A percentile compares a stretch with the other conserved stretches of the same genome.
Evolutionary conservation across 2,888 invertebrate species (phyloP).

Genomic region (Andrena hattorfiana): DNA sequence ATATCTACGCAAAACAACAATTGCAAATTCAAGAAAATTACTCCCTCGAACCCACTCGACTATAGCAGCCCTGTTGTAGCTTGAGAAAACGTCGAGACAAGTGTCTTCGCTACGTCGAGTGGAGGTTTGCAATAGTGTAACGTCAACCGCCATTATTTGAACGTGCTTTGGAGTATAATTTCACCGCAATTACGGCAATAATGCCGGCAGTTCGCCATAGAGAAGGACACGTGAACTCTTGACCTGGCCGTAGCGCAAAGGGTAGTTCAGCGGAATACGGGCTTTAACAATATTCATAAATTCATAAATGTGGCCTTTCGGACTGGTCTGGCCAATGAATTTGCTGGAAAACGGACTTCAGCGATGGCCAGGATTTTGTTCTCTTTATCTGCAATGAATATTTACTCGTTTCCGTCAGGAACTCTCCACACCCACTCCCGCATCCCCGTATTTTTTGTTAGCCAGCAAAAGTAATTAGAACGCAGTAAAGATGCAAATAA

Average conservation of each 20-base stretch:
- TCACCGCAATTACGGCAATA: slow-evolving; percentile 34
- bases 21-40: neutral
- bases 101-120: slow-evolving; percentile 1
- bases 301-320: slow-evolving; percentile 64
- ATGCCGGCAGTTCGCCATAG: neutral
- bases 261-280: slow-evolving; percentile 36
- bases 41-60: neutral
- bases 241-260: slow-evolving; percentile 58
- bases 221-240: slow-evolving; percentile 65
- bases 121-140: slow-evolving; percentile 19
- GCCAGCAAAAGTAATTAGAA: slow-evolving; percentile 61
- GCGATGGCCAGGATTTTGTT: slow-evolving; percentile 52
- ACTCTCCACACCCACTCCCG: neutral
- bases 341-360: slow-evolving; percentile 56
- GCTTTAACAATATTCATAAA: slow-evolving; percentile 73
- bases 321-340: slow-evolving; percentile 57
- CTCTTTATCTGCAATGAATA: slow-evolving; percentile 68
- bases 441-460: neutral
- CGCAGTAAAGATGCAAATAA: slow-evolving; percentile 58
- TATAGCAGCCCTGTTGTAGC: neutral
- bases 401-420: slow-evolving; percentile 57
- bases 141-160: slow-evolving; percentile 25
- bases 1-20: neutral
- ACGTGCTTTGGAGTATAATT: slow-evolving; percentile 35
- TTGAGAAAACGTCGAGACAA: neutral